Percentiles rank a stretch among this genome's conserved stretches.
Conservation (phyloP, 2,113 vertebrate genomes). For the Atlantisia rogersi region DNA sequence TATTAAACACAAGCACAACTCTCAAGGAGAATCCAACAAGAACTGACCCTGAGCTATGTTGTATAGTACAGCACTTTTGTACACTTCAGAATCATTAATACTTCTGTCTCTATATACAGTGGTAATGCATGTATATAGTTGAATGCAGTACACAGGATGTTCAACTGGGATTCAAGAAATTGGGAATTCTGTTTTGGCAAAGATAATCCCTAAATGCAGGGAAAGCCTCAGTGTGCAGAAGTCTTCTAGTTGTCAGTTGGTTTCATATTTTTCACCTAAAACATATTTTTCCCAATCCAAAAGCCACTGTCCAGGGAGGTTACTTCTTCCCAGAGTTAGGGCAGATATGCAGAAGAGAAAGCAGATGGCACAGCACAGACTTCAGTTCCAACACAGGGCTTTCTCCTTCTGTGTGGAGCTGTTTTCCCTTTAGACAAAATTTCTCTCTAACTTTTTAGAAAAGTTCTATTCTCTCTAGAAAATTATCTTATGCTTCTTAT, state of each 20-base stretch:
- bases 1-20: not conserved
- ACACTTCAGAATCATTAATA: not conserved
- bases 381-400: not conserved
- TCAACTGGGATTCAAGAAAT: not conserved
- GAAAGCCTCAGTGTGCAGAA: rapidly evolving
- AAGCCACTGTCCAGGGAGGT: not conserved
- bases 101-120: too few relatives aligned
- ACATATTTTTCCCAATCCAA: not conserved
- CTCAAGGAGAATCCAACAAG: not conserved
- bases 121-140: not conserved
- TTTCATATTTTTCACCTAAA: not conserved
- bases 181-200: not conserved
- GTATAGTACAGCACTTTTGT: not conserved
- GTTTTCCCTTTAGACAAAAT: not conserved
- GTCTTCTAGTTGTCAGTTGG: not conserved
- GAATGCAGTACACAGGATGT: not conserved
- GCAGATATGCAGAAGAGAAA: not conserved
- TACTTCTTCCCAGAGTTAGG: not conserved
- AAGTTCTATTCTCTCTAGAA: not conserved
- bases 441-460: not conserved
- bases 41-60: not conserved
- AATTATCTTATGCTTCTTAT: not conserved
- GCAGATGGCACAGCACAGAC: not conserved
- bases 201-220: not conserved
- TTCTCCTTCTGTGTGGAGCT: not conserved